phyloP scores from a whole-genome alignment of 2,797 vertebrate species.

The Lates japonicus region DNA sequence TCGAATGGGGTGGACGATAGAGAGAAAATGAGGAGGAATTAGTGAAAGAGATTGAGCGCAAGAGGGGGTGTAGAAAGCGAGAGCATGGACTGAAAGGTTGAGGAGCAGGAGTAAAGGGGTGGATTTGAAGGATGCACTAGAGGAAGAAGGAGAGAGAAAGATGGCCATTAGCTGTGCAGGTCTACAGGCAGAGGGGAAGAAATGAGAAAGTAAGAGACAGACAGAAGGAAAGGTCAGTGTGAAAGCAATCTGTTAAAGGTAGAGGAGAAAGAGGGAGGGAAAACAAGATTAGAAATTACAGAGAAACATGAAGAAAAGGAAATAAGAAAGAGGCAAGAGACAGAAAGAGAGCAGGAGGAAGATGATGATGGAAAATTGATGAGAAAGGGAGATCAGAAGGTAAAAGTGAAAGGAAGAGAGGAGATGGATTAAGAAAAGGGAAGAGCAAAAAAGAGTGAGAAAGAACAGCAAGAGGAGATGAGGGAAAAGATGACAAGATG shows the following conservation, averaged over 20 bases:
- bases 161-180: slow-evolving; percentile 54
- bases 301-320: slow-evolving; percentile 24
- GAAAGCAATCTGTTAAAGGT: slow-evolving; percentile 68
- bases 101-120: slow-evolving; percentile 16
- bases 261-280: slow-evolving; percentile 29
- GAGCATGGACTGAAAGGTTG: slow-evolving; percentile 15
- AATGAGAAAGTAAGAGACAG: slow-evolving; percentile 47
- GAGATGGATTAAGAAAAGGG: neutral
- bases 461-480: slow-evolving; percentile 13
- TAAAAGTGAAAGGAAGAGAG: neutral
- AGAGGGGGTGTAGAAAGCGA: slow-evolving; percentile 10
- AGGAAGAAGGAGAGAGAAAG: slow-evolving; percentile 31
- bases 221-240: slow-evolving; percentile 67
- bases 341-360: slow-evolving; percentile 20
- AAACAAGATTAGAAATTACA: slow-evolving; percentile 18
- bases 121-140: slow-evolving; percentile 42
- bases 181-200: slow-evolving; percentile 38
- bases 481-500: slow-evolving; percentile 23
- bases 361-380: neutral
- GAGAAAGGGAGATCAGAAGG: slow-evolving; percentile 2
- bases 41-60: slow-evolving; percentile 20
- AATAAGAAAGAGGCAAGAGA: slow-evolving; percentile 14
- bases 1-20: slow-evolving; percentile 25
- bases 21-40: slow-evolving; percentile 47
- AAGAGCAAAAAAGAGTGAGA: slow-evolving; percentile 4